Evolutionary conservation across 2,113 vertebrate species (phyloP).

Genomic region (Vicugna pacos): DNA sequence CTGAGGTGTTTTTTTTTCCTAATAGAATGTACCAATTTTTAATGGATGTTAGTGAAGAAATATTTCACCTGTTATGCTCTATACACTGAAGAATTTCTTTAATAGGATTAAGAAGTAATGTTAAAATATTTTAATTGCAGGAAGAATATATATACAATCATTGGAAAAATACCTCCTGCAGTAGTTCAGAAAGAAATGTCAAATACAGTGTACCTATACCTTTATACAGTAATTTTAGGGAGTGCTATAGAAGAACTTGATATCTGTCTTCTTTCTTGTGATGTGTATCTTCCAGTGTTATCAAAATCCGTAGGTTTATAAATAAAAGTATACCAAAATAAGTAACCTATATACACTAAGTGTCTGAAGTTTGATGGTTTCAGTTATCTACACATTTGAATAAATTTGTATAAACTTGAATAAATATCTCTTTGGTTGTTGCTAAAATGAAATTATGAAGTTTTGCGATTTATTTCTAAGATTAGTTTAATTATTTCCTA

Average conservation of each 20-base stretch:
- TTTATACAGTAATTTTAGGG: not conserved
- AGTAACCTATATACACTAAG: not conserved
- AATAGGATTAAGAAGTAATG: not conserved
- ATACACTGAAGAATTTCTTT: not conserved
- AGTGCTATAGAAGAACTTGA: constrained; percentile 3
- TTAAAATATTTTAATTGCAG: not conserved
- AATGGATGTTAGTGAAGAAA: not conserved
- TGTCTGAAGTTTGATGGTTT: constrained; percentile 18
- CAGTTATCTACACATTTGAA: constrained; percentile 51
- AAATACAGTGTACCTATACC: not conserved
- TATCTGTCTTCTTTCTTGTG: not conserved
- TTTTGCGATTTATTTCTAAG: not conserved
- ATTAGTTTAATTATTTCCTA: constrained; percentile 11
- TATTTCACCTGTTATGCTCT: not conserved
- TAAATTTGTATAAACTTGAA: constrained; percentile 25
- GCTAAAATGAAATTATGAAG: constrained; percentile 27
- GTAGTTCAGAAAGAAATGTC: not conserved
- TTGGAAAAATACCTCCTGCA: not conserved
- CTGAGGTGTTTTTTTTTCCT: not conserved
- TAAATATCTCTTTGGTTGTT: constrained; percentile 17
- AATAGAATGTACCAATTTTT: not conserved
- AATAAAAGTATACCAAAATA: constrained; percentile 46
- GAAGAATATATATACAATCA: not conserved
- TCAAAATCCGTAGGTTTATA: not conserved
- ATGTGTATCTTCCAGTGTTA: constrained; percentile 19